phyloP scores from a whole-genome alignment of 2,888 invertebrate species.

The Hyles lineata region DNA sequence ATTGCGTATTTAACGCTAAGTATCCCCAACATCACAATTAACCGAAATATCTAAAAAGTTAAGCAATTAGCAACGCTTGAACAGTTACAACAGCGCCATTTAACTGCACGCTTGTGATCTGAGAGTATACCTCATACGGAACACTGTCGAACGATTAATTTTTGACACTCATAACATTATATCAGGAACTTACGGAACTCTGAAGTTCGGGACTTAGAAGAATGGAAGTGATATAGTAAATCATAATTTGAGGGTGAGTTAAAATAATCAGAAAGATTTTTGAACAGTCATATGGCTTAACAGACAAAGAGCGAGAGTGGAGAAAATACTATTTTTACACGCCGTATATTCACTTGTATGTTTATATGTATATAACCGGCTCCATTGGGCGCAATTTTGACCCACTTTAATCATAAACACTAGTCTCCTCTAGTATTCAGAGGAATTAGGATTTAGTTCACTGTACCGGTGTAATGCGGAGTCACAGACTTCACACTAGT shows the following conservation, averaged over 20 bases:
- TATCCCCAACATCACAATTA: not conserved
- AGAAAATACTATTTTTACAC: no score
- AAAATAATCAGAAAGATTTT: no score
- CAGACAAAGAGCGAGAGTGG: no score
- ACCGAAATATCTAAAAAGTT: not conserved
- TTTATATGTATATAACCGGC: no score
- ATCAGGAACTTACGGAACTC: constrained; percentile 46
- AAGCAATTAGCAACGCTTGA: constrained; percentile 8
- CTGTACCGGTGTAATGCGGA: no score
- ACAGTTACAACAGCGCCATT: not conserved
- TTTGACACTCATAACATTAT: constrained; percentile 68
- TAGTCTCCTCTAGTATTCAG: no score
- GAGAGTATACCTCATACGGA: constrained; percentile 55
- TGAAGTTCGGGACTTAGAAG: not conserved
- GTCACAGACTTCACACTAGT: no score
- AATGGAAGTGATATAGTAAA: not conserved
- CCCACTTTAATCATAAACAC: no score
- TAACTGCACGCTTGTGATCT: constrained; percentile 21
- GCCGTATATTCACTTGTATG: no score
- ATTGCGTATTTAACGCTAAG: not conserved
- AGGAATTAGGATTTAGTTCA: no score
- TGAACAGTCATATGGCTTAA: no score
- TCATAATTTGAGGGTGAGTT: not conserved
- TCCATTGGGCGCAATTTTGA: no score
- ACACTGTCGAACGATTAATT: constrained; percentile 62